Conservation (phyloP, 2,888 invertebrate genomes). For the Xanthorhoe designata region DNA sequence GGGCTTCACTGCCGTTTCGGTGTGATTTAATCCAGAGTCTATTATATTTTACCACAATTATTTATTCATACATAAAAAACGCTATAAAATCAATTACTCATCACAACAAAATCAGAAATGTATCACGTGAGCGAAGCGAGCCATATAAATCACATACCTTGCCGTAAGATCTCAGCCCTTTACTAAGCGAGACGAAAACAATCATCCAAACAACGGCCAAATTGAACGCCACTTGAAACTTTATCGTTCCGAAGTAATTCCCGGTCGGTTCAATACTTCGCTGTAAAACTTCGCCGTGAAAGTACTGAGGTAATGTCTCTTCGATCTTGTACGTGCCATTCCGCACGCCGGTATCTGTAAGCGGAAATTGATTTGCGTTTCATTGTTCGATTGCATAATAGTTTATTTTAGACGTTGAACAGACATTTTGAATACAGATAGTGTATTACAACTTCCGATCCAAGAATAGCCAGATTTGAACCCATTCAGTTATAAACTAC, state of each 20-base stretch:
- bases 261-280: constrained; percentile 66
- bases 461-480: not conserved
- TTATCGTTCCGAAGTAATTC: constrained; percentile 87
- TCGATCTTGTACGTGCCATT: constrained; percentile 78
- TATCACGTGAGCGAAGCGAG: not conserved
- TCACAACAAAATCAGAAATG: not conserved
- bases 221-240: constrained; percentile 96
- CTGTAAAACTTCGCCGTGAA: constrained; percentile 93
- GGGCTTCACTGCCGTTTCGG: too few species aligned
- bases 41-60: too few species aligned
- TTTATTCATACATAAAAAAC: too few species aligned
- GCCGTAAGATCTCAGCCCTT: constrained; percentile 93
- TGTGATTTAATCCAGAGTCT: too few species aligned
- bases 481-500: not conserved
- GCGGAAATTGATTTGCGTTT: constrained; percentile 12
- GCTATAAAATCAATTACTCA: too few species aligned
- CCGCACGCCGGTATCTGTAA: constrained; percentile 60
- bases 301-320: constrained; percentile 94
- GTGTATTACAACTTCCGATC: not conserved
- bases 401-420: not conserved
- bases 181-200: constrained; percentile 94
- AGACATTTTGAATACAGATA: not conserved
- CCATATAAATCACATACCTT: constrained; percentile 82
- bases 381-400: constrained; percentile 5
- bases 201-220: constrained; percentile 96